Conservation (phyloP, 2,888 invertebrate genomes). For the Drosophila atripex region DNA sequence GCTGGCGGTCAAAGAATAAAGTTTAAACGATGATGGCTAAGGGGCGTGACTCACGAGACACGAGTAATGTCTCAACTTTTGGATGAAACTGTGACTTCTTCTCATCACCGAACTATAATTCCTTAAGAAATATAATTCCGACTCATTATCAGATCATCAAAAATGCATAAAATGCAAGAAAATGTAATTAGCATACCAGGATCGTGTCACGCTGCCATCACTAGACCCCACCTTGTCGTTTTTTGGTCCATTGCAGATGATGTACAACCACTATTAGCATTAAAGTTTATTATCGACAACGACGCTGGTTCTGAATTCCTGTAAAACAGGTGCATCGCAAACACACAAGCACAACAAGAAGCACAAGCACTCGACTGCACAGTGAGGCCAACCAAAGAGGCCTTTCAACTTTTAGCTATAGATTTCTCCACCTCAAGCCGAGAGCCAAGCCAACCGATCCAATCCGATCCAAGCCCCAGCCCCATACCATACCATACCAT, state of each 20-base stretch:
- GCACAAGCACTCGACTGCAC: constrained; percentile 12
- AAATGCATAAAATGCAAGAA: neutral
- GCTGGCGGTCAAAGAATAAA: constrained; percentile 12
- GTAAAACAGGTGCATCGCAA: constrained; percentile 77
- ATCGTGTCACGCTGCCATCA: constrained; percentile 31
- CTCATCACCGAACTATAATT: neutral
- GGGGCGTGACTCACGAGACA: constrained; percentile 23
- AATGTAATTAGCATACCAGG: neutral
- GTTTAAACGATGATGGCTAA: neutral
- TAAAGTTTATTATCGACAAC: constrained; percentile 81
- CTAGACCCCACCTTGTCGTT: constrained; percentile 44
- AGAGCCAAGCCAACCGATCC: neutral
- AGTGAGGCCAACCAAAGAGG: constrained; percentile 47
- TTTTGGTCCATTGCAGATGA: constrained; percentile 76
- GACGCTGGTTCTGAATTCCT: constrained; percentile 75
- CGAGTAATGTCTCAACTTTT: constrained; percentile 7
- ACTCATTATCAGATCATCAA: neutral
- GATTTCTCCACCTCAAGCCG: constrained; percentile 57
- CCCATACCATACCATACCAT: constrained; percentile 8
- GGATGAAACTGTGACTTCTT: neutral
- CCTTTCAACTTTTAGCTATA: constrained; percentile 64
- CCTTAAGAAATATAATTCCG: neutral
- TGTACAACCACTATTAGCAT: constrained; percentile 81
- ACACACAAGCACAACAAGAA: constrained; percentile 6
- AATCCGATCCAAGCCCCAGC: constrained; percentile 1